Conservation (phyloP, 1,140 invertebrate genomes). For the Hormaphis cornu region DNA sequence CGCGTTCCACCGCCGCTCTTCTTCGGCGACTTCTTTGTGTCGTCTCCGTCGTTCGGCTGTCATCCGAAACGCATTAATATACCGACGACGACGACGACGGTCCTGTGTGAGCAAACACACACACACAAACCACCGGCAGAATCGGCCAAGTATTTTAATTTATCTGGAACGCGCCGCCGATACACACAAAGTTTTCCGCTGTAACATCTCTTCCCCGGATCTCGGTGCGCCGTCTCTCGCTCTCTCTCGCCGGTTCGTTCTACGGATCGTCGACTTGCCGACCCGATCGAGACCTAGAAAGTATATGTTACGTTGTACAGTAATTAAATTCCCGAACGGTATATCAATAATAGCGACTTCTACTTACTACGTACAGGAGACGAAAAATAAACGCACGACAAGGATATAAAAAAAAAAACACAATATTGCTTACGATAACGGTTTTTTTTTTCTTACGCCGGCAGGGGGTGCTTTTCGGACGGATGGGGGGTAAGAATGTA, state of each 20-base stretch:
- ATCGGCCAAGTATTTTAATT: conserved; percentile 32
- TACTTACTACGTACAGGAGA: too few relatives aligned
- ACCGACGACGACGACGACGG: too few relatives aligned
- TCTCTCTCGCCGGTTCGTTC: too few relatives aligned
- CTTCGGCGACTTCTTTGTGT: conserved; percentile 32
- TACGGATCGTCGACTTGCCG: too few relatives aligned
- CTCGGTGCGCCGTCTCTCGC: neutral
- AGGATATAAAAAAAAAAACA: too few relatives aligned
- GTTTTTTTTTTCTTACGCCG: too few relatives aligned
- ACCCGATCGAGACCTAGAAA: neutral
- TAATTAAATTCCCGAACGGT: neutral
- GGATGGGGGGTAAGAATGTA: too few relatives aligned
- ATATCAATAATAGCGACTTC: neutral
- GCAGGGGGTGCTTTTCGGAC: too few relatives aligned
- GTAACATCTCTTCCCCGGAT: neutral
- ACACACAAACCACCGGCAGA: conserved; percentile 22
- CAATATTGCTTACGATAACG: too few relatives aligned
- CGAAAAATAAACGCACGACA: too few relatives aligned
- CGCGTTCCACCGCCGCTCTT: neutral
- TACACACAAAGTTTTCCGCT: conserved; percentile 30
- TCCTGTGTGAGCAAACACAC: conserved; percentile 31
- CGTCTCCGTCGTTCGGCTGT: conserved; percentile 20
- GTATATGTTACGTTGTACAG: neutral
- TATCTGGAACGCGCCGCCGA: conserved; percentile 31
- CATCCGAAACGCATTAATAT: conserved; percentile 32